These are phyloP conservation scores for Ahaetulla prasina DNA, from an alignment of 2,113 vertebrate genomes.

Conservation along the genomic window DNA sequence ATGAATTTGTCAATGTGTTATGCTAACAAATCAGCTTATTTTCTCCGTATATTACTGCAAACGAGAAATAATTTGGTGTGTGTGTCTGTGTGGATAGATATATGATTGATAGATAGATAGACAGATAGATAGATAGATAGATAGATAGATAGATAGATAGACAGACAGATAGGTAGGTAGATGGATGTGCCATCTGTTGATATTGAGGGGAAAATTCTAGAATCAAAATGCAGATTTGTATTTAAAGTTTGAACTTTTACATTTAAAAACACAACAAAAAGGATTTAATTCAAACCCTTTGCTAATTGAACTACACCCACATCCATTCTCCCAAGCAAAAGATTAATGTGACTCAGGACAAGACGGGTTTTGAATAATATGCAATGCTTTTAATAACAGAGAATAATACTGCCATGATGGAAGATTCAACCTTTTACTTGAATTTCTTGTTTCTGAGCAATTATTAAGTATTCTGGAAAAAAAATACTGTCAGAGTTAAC, in stretches of 20 bases:
- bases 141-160: no score
- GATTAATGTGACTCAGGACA: not conserved
- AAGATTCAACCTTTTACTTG: not conserved
- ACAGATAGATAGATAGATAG: no score
- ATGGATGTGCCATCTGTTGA: not conserved
- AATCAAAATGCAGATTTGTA: not conserved
- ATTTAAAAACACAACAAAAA: not conserved
- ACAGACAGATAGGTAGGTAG: no score
- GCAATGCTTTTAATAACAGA: not conserved
- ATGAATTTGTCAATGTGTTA: not conserved
- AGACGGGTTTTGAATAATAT: not conserved
- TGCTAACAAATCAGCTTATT: not conserved
- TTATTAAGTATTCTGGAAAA: not conserved
- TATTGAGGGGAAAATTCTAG: not conserved
- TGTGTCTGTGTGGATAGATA: not conserved
- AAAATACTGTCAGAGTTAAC: not conserved
- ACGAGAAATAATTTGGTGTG: not conserved
- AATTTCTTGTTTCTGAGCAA: not conserved
- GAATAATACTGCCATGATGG: not conserved
- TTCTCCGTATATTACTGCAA: not conserved
- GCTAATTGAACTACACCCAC: not conserved
- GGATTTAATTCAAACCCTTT: not conserved
- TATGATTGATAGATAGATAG: no score
- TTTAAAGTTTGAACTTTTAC: not conserved
- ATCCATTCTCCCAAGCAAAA: not conserved